A percentile compares a stretch with the other conserved stretches of the same genome.
These are phyloP conservation scores for Umimayanthus chanpuru DNA, from an alignment of 92 coral and sea anemone genomes.

Conservation along the genomic window DNA sequence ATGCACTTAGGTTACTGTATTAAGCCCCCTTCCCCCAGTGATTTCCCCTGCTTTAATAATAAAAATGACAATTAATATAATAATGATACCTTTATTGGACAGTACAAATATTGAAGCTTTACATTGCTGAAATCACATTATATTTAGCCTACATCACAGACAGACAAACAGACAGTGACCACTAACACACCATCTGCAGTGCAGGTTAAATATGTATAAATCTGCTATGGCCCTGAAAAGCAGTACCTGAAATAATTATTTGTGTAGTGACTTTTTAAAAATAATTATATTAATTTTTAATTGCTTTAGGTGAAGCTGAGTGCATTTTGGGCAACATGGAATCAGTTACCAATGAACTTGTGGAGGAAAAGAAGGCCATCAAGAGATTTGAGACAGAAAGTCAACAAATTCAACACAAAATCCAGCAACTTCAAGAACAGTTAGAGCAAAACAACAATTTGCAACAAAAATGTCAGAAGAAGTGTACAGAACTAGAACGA, in stretches of 20 bases:
- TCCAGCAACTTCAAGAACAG: slow-evolving; percentile 78
- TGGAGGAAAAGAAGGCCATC: slow-evolving; percentile 84
- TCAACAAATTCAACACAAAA: slow-evolving; percentile 70
- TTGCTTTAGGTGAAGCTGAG: slow-evolving; percentile 84
- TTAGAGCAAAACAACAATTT: slow-evolving; percentile 61
- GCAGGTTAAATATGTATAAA: too few relatives aligned
- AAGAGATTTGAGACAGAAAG: slow-evolving; percentile 84
- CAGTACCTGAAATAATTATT: background rate
- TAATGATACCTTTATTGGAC: too few relatives aligned
- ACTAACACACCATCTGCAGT: too few relatives aligned
- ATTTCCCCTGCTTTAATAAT: too few relatives aligned
- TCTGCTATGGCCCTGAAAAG: background rate
- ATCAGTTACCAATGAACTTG: slow-evolving; percentile 79
- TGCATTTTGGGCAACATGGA: slow-evolving; percentile 83
- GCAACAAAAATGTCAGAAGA: slow-evolving; percentile 65
- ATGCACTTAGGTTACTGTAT: too few relatives aligned
- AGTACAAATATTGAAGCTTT: too few relatives aligned
- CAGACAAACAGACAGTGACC: too few relatives aligned
- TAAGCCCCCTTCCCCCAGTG: too few relatives aligned
- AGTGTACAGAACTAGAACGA: slow-evolving; percentile 75
- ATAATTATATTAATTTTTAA: background rate
- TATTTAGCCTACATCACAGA: too few relatives aligned
- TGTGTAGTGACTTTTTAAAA: background rate
- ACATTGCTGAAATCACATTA: too few relatives aligned
- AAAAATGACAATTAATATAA: too few relatives aligned